phyloP scores from a whole-genome alignment of 92 coral and sea anemone genomes.

The Palythoa grandis region DNA sequence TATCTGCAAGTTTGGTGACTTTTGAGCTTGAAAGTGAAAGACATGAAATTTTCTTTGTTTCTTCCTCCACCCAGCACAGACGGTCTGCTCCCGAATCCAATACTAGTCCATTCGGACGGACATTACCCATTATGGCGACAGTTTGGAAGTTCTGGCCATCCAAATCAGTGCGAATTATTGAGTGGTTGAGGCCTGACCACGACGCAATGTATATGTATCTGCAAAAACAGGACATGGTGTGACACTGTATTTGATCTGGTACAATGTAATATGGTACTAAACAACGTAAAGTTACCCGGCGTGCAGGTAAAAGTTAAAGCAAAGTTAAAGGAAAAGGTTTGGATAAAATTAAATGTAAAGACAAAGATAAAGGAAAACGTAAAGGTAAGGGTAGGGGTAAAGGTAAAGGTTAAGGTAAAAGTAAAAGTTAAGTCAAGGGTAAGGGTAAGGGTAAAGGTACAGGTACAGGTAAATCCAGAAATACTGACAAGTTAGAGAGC shows the following conservation, averaged over 20 bases:
- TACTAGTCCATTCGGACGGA: background rate
- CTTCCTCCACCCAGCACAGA: constrained; percentile 22
- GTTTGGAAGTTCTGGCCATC: constrained; percentile 10
- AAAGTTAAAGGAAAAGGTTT: background rate
- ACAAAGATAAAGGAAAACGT: too few species aligned
- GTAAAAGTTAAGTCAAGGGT: too few species aligned
- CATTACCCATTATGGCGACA: background rate
- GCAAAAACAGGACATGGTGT: background rate
- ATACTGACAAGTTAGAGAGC: too few species aligned
- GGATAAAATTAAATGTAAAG: too few species aligned
- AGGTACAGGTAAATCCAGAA: too few species aligned
- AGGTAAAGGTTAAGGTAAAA: too few species aligned
- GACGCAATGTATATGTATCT: constrained; percentile 15
- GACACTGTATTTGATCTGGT: too few species aligned
- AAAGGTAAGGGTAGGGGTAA: too few species aligned
- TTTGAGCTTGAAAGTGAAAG: background rate
- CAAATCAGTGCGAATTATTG: constrained; percentile 24
- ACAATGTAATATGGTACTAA: background rate
- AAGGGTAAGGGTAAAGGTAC: too few species aligned
- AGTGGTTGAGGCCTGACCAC: constrained; percentile 23
- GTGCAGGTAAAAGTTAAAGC: too few species aligned
- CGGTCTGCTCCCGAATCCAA: background rate
- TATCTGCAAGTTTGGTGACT: constrained; percentile 15
- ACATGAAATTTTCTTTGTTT: background rate
- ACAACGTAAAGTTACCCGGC: background rate